Percentiles rank a stretch among this genome's conserved stretches.
phyloP scores from a whole-genome alignment of 1,140 invertebrate genomes.

The Caenorhabditis briggsae region DNA sequence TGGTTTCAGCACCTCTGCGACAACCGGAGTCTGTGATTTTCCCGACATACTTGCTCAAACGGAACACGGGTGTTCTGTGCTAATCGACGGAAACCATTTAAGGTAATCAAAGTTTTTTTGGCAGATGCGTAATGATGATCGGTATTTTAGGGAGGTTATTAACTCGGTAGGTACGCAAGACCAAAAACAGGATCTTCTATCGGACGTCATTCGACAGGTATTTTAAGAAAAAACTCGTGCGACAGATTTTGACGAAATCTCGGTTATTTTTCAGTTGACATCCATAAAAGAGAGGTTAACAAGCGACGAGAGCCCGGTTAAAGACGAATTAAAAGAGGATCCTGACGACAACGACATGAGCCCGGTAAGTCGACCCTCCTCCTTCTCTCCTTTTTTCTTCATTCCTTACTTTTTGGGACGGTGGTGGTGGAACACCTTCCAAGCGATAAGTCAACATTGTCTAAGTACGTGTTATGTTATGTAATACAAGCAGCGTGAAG shows the following conservation, averaged over 20 bases:
- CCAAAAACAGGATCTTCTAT: constrained; percentile 69
- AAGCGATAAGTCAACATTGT: constrained; percentile 8
- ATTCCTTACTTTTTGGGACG: neutral
- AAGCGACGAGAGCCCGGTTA: constrained; percentile 32
- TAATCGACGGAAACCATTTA: constrained; percentile 71
- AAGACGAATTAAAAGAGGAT: constrained; percentile 51
- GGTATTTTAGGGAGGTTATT: constrained; percentile 65
- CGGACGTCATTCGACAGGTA: constrained; percentile 73
- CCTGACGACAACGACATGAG: constrained; percentile 51
- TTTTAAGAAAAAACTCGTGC: constrained; percentile 19
- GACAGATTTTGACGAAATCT: neutral
- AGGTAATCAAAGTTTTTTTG: neutral
- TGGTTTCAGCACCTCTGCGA: constrained; percentile 61
- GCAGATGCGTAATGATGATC: neutral
- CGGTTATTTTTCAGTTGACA: constrained; percentile 29
- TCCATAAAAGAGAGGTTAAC: constrained; percentile 52
- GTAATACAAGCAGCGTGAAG: neutral
- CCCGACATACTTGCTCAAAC: constrained; percentile 76
- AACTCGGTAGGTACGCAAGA: constrained; percentile 67
- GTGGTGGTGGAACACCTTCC: neutral
- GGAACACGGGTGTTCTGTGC: constrained; percentile 72
- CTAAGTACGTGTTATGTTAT: constrained; percentile 29
- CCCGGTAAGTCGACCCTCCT: constrained; percentile 2
- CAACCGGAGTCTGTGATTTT: constrained; percentile 67
- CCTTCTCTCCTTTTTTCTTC: neutral